Evolutionary conservation across 1,140 invertebrate species (phyloP).

Genomic region (Hyposmocoma kahamanoa): DNA sequence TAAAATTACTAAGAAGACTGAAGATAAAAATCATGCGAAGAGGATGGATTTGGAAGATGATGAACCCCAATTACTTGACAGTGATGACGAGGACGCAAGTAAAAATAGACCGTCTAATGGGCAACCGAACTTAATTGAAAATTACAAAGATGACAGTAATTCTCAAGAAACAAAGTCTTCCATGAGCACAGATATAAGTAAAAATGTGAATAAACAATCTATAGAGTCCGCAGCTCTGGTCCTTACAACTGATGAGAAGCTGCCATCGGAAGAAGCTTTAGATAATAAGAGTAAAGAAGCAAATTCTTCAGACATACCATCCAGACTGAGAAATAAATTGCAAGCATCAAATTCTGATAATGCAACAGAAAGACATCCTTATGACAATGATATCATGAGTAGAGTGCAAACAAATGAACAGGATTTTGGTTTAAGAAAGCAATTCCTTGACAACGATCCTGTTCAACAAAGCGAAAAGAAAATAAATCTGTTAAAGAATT

Average conservation of each 20-base stretch:
- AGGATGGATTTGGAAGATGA: conserved; percentile 36
- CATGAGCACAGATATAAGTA: conserved; percentile 19
- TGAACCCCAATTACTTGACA: conserved; percentile 59
- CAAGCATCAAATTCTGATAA: neutral
- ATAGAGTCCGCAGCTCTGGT: conserved; percentile 33
- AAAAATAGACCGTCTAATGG: conserved; percentile 7
- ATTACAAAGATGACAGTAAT: neutral
- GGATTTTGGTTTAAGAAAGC: neutral
- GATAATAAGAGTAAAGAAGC: conserved; percentile 29
- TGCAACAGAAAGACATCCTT: neutral
- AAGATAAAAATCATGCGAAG: conserved; percentile 24
- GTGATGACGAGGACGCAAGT: conserved; percentile 45
- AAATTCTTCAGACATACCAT: neutral
- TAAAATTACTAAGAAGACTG: conserved; percentile 46
- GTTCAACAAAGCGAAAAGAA: conserved; percentile 47
- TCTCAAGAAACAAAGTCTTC: conserved; percentile 28
- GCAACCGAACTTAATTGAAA: neutral
- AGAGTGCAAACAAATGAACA: neutral
- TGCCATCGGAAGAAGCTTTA: conserved; percentile 57
- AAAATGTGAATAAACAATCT: conserved; percentile 9
- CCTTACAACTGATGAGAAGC: conserved; percentile 62
- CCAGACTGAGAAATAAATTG: neutral
- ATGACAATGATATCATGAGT: neutral
- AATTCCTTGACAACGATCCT: neutral
- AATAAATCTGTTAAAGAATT: conserved; percentile 69